Conservation (phyloP, 2,797 vertebrate species). For the Smutsia gigantea region DNA sequence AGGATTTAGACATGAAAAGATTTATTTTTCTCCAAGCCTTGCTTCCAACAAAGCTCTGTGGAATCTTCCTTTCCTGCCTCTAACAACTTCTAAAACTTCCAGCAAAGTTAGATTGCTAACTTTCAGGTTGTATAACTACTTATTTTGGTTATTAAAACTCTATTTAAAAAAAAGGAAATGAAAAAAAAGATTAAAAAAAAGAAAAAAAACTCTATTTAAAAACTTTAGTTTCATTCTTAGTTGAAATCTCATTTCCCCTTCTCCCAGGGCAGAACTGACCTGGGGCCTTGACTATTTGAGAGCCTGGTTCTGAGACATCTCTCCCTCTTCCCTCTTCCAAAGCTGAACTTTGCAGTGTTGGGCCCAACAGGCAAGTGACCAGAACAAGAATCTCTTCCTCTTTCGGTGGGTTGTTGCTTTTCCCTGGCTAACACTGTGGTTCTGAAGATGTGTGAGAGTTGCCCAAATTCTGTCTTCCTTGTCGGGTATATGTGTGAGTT, state of each 20-base stretch:
- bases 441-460: background rate
- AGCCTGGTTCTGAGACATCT: background rate
- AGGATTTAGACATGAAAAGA: background rate
- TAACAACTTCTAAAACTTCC: background rate
- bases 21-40: background rate
- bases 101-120: background rate
- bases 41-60: background rate
- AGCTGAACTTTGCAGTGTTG: background rate
- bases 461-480: background rate
- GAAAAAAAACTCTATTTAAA: background rate
- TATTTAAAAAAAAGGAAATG: too few relatives aligned
- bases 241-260: background rate
- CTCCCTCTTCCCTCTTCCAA: background rate
- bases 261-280: background rate
- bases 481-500: background rate
- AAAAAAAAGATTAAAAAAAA: too few relatives aligned
- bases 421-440: background rate
- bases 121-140: background rate
- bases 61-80: background rate
- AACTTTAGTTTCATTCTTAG: background rate
- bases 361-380: background rate
- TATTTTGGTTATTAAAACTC: constrained; percentile 15
- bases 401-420: background rate
- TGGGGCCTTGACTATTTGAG: background rate
- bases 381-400: background rate